These are phyloP conservation scores for Lasiommata megera DNA, from an alignment of 2,888 invertebrate genomes.

Conservation along the genomic window DNA sequence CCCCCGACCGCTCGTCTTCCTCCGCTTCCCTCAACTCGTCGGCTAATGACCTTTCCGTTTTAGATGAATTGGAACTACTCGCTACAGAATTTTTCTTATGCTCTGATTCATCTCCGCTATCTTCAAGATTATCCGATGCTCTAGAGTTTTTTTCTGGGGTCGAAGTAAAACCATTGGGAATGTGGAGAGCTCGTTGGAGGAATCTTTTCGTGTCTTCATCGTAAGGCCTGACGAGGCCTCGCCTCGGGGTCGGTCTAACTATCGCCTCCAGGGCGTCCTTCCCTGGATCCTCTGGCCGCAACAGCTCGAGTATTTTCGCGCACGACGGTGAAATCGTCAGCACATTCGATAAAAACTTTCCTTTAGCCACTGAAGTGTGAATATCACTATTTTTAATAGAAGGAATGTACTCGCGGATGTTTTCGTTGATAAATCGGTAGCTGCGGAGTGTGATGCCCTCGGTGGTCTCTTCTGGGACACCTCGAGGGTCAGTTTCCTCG, in stretches of 20 bases:
- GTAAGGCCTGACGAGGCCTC: slow-evolving; percentile 59
- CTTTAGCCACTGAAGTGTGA: slow-evolving; percentile 58
- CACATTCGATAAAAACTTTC: slow-evolving; percentile 61
- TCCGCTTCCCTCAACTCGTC: slow-evolving; percentile 72
- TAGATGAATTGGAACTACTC: slow-evolving; percentile 26
- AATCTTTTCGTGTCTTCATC: slow-evolving; percentile 70
- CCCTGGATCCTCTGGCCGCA: slow-evolving; percentile 66
- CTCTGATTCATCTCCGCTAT: slow-evolving; percentile 13
- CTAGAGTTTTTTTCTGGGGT: slow-evolving; percentile 45
- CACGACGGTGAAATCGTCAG: slow-evolving; percentile 61
- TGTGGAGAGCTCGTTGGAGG: slow-evolving; percentile 59
- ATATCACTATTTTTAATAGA: slow-evolving; percentile 40
- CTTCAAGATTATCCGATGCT: slow-evolving; percentile 23
- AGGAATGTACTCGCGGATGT: slow-evolving; percentile 63
- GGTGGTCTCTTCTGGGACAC: slow-evolving; percentile 5
- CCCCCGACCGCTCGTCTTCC: slow-evolving; percentile 48
- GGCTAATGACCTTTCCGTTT: slow-evolving; percentile 56
- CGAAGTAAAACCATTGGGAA: slow-evolving; percentile 20
- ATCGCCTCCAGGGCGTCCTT: slow-evolving; percentile 68
- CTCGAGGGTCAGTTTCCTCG: slow-evolving; percentile 52
- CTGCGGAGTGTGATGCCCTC: slow-evolving; percentile 57
- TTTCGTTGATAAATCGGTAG: slow-evolving; percentile 61
- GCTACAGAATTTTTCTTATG: slow-evolving; percentile 24
- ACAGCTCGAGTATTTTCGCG: slow-evolving; percentile 62
- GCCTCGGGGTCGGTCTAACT: slow-evolving; percentile 63